Percentiles rank a stretch among this genome's conserved stretches.
Conservation (phyloP, 2,797 vertebrate genomes). For the Taenioides sp. region DNA sequence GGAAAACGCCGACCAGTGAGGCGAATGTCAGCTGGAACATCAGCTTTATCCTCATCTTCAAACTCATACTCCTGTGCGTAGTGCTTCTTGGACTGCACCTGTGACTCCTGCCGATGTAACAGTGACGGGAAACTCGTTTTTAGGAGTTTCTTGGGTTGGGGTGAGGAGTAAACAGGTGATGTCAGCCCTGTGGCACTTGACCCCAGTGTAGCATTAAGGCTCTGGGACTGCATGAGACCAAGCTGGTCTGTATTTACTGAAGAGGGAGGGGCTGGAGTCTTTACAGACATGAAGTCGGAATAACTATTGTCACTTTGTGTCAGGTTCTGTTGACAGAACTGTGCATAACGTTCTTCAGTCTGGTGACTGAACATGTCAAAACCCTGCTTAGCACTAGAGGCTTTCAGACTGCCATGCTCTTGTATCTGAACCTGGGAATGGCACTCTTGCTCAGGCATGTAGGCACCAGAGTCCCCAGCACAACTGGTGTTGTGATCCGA, state of each 20-base stretch:
- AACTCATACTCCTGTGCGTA: conserved; percentile 94
- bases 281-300: conserved; percentile 82
- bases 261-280: conserved; percentile 85
- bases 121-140: conserved; percentile 91
- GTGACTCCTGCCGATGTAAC: conserved; percentile 84
- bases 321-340: conserved; percentile 73
- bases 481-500: conserved; percentile 85
- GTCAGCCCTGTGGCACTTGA: conserved; percentile 72
- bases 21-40: conserved; percentile 88
- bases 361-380: conserved; percentile 81
- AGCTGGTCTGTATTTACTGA: conserved; percentile 91
- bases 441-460: conserved; percentile 63
- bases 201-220: conserved; percentile 60
- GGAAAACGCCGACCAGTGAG: conserved; percentile 86
- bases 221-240: conserved; percentile 86
- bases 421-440: conserved; percentile 68
- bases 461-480: conserved; percentile 67
- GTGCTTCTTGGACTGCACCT: conserved; percentile 80
- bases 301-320: conserved; percentile 68
- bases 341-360: conserved; percentile 72
- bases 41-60: conserved; percentile 89
- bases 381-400: conserved; percentile 55
- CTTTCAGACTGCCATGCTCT: conserved; percentile 71
- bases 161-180: conserved; percentile 88
- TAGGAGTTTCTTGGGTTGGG: conserved; percentile 90